Base-by-base conservation (phyloP, 2,888 invertebrate species). In the Drosophila hamatofila region DNA sequence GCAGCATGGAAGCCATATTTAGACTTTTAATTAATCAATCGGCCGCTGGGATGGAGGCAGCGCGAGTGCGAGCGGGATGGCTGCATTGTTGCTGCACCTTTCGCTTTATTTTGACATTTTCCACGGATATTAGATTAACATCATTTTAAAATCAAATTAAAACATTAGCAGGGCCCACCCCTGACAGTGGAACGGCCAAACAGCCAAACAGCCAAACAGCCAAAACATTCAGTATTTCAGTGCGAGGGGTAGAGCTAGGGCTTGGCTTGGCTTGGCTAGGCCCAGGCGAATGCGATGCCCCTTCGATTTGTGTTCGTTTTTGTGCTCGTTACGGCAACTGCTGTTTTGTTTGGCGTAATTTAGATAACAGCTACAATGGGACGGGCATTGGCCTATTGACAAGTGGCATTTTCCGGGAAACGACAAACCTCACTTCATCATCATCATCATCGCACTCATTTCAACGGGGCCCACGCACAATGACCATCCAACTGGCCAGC, bases 61-160 rank as follows among this genome's bases (percentile, higher is more conserved):
- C 37, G 63, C 6, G 42, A 41, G 55, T n/a, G 46, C n/a, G 30
- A 69, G 67, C 14, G 48, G 37, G 55, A 60, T 8, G 55, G 63
- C 30, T 8, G 11, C 27, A 27, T 21, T 44, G 59, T 25, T 61
- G 57, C 60, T 59, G 79, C 61, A 44, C 62, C 73, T 64, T 51
- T 59, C 75, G 87, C 91, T 83, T 80, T 91, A 89, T 91, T 91
- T 91, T 88, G 91, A 91, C 91, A 91, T 90, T 91, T 91, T 91
- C 91, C 91, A 91, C 89, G 83, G 91, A 91, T 88, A 91, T 91
- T 91, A 91, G 91, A 88, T 91, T 91, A 91, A 86, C 91, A 90
- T 89, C 76, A 68, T 80, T 91, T 88, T 88, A 82, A 88, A 88
- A 91, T 91, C 91, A 91, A 90, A 90, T 90, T 91, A 91, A 91